Conservation (phyloP, 2,888 invertebrate genomes). For the Platerodrilus igneus region DNA sequence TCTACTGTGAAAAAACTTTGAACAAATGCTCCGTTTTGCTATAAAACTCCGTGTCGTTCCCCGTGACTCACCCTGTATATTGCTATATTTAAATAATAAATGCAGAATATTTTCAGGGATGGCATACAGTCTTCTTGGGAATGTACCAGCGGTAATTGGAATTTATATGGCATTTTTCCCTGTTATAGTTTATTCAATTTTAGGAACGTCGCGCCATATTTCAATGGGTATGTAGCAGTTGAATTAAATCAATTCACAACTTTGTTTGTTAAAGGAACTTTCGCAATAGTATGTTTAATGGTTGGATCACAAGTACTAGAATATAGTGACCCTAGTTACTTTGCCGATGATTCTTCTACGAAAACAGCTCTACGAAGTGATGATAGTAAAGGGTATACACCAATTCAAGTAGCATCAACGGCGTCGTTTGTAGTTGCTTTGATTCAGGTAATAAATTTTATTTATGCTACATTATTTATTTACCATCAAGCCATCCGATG, state of each 20-base stretch:
- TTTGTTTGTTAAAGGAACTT: constrained; percentile 55
- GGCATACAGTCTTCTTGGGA: constrained; percentile 54
- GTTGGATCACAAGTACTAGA: constrained; percentile 71
- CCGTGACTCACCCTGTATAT: no score
- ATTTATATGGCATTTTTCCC: constrained; percentile 57
- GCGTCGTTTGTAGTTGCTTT: constrained; percentile 72
- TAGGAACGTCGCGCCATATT: constrained; percentile 46
- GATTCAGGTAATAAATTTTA: constrained; percentile 63
- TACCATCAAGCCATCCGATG: neutral
- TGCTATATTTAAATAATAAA: no score
- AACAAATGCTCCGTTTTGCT: no score
- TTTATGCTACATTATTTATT: constrained; percentile 10
- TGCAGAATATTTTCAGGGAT: constrained; percentile 57
- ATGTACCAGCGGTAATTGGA: constrained; percentile 52
- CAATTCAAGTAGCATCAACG: constrained; percentile 68
- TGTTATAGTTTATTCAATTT: constrained; percentile 45
- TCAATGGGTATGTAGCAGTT: constrained; percentile 43
- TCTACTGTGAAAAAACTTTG: no score
- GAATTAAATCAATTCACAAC: neutral
- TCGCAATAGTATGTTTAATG: constrained; percentile 88
- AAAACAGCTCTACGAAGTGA: constrained; percentile 17
- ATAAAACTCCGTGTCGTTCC: no score
- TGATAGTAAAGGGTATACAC: constrained; percentile 37
- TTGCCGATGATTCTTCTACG: constrained; percentile 21
- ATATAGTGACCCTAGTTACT: constrained; percentile 38